phyloP scores from a whole-genome alignment of 2,888 invertebrate genomes.

The Alitta virens region DNA sequence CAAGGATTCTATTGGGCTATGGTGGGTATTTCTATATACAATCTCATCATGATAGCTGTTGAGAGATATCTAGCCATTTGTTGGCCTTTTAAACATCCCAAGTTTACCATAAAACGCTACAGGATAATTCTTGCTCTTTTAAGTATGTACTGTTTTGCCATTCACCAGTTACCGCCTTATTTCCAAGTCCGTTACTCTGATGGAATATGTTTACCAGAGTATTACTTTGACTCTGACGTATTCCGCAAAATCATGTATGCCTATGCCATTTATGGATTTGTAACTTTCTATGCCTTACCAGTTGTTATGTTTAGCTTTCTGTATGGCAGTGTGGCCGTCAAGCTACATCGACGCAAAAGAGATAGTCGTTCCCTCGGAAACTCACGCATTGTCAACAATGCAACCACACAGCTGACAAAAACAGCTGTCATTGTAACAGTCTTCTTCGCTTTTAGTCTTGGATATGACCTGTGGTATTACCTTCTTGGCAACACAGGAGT shows the following conservation, averaged over 20 bases:
- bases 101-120: neutral
- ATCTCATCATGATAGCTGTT: neutral
- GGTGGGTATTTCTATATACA: neutral
- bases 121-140: neutral
- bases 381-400: neutral
- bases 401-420: slow-evolving; percentile 12
- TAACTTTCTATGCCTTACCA: neutral
- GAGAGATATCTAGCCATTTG: neutral
- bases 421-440: slow-evolving; percentile 15
- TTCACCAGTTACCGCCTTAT: neutral
- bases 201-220: neutral
- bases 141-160: too few relatives aligned
- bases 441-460: slow-evolving; percentile 8
- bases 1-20: neutral
- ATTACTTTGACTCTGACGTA: neutral
- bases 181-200: neutral
- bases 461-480: slow-evolving; percentile 10
- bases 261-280: neutral
- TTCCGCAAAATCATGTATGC: neutral
- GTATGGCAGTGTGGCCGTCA: neutral
- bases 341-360: neutral
- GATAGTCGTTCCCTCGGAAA: neutral
- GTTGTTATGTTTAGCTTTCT: neutral
- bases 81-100: neutral
- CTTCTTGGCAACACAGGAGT: slow-evolving; percentile 8